These are phyloP conservation scores for Euura saliciscinereae DNA, from an alignment of 1,140 invertebrate species.

Conservation along the genomic window DNA sequence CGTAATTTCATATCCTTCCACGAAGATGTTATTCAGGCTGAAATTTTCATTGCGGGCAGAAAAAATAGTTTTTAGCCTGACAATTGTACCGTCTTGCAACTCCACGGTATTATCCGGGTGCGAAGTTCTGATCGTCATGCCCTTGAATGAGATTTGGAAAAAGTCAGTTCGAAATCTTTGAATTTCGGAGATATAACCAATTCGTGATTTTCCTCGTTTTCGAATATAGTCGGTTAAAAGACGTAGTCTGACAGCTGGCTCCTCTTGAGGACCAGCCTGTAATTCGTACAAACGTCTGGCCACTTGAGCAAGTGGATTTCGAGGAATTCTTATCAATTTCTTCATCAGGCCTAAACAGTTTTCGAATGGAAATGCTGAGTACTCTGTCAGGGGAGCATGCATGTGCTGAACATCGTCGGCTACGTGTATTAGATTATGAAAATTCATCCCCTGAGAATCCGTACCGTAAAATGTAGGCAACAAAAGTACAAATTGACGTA, in stretches of 20 bases:
- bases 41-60: neutral
- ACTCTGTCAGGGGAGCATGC: constrained; percentile 15
- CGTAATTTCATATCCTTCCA: neutral
- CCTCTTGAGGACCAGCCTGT: neutral
- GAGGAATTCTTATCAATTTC: constrained; percentile 15
- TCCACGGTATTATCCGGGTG: neutral
- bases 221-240: neutral
- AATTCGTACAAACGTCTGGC: constrained; percentile 21
- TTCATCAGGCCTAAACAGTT: constrained; percentile 25
- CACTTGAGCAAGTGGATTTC: constrained; percentile 27
- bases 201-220: neutral
- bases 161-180: neutral
- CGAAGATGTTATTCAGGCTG: neutral
- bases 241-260: neutral
- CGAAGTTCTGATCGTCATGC: neutral
- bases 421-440: constrained; percentile 35
- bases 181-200: neutral
- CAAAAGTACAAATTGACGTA: constrained; percentile 33
- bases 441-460: constrained; percentile 25
- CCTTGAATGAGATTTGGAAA: neutral
- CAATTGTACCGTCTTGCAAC: neutral
- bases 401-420: constrained; percentile 31
- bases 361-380: constrained; percentile 28
- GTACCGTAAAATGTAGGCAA: constrained; percentile 29
- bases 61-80: neutral